Evolutionary conservation across 1,140 invertebrate genomes (phyloP).

Genomic region (Ceratina australensis): DNA sequence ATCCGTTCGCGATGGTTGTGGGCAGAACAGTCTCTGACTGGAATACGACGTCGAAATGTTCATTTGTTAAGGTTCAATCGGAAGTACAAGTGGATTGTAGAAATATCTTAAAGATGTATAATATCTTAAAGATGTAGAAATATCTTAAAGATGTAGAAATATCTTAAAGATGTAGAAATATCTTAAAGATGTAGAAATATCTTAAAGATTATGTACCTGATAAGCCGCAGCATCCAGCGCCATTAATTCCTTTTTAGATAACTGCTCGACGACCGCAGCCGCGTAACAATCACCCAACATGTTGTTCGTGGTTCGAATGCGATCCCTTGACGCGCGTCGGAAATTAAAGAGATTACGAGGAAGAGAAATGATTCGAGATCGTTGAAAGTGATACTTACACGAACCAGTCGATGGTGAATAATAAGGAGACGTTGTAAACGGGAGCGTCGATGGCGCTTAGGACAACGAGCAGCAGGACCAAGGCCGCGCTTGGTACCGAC

Average conservation of each 20-base stretch:
- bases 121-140: too few relatives aligned
- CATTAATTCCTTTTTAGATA: constrained; percentile 90
- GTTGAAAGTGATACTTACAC: constrained; percentile 84
- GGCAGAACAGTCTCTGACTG: constrained; percentile 77
- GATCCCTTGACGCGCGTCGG: constrained; percentile 89
- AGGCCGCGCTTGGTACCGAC: constrained; percentile 94
- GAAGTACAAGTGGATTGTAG: too few relatives aligned
- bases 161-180: too few relatives aligned
- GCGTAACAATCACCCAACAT: constrained; percentile 94
- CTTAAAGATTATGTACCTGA: too few relatives aligned
- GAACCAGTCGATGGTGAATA: constrained; percentile 95
- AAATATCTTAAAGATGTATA: too few relatives aligned
- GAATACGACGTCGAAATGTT: constrained; percentile 16
- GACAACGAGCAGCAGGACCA: constrained; percentile 91
- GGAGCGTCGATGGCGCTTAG: constrained; percentile 92
- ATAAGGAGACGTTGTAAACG: constrained; percentile 88
- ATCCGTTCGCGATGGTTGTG: constrained; percentile 76
- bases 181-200: too few relatives aligned
- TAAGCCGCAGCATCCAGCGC: constrained; percentile 84
- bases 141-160: too few relatives aligned
- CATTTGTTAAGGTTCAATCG: background rate
- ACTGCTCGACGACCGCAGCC: constrained; percentile 90
- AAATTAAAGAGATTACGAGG: background rate
- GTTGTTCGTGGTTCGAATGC: constrained; percentile 93
- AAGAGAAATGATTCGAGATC: background rate